Evolutionary conservation across 2,888 invertebrate species (phyloP), one percentile per base, ranked within the genome.

Genomic region (Pristionchus maxplancki): DNA sequence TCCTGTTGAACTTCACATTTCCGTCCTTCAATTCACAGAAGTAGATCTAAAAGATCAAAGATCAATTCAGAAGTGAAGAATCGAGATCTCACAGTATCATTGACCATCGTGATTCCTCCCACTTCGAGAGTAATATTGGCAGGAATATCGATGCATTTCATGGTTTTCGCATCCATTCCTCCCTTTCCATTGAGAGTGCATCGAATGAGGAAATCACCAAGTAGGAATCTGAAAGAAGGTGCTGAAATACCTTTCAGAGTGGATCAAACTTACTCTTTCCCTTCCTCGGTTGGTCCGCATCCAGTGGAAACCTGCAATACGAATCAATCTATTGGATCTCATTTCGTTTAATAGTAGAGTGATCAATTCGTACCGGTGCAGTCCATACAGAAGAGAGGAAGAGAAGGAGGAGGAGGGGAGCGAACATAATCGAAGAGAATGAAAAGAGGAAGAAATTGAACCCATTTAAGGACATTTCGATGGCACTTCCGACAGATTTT

Each of bases 101-200:
- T 24, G n/a, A 74, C 24, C 37, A 40, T 74, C 40, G 24, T 40
- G 40, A 11, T 17, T 2, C 20, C 74, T 37, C 40, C 40, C 20
- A 74, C 37, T 24, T 40, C 74, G 8, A 74, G 20, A 24, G 0
- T 24, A 8, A 40, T 24, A 40, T 40, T 40, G 40, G 24, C 9
- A 0, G 11, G 13, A 15, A 24, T 74, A 24, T 40, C 74, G 11
- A 74, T 74, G 40, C 74, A 74, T 31, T 74, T 74, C 0, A 74
- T 40, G 24, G 40, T 74, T 11, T 9, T 74, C 8, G 74, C 74
- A 1, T 74, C 74, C 40, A 74, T 74, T 74, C 74, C 74, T 20
- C 74, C 74, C 40, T 74, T 74, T 74, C 74, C 74, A 74, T 74
- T 74, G 37, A 40, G 40, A 24, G 74, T 24, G 11, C 74, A 74